Base-by-base conservation (phyloP, 1,140 invertebrate genomes). In the Trypoxylus dichotomus region DNA sequence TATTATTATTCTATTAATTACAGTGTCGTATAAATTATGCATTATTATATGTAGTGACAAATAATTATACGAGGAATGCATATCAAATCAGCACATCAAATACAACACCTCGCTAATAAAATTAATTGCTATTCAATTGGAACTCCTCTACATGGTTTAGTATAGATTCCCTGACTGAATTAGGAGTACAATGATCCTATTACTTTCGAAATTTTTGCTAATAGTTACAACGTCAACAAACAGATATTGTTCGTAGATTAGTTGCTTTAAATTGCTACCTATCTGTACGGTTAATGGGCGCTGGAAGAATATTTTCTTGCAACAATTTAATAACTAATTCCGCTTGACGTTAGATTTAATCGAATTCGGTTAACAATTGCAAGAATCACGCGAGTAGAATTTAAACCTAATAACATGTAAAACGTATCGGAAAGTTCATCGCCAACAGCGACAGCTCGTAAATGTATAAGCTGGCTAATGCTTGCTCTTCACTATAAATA, bases 321-420 rank as follows among this genome's bases (percentile, higher is more conserved):
- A 54, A 54, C 1, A 54, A 54, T 54, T 54, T 54, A 54, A 54
- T 54, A 54, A 54, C 47, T 54, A 54, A 54, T 54, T 54, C 11
- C 19, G 47, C n/a, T 54, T 54, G 47, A 54, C 47, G 47, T 54
- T 54, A 54, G 47, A 54, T 54, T 54, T 54, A 54, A 54, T 54
- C 47, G 15, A 54, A 15, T 54, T n/a, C 47, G 47, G n/a, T 54
- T 3, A 54, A 54, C 47, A 54, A 54, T 54, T 54, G 47, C 15
- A n/a, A 15, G 13, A 15, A 54, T 15, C 47, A 54, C 47, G 47
- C 47, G 47, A 54, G 11, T 15, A 54, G 15, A 54, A 68, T 68
- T 68, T 68, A 68, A 21, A 68, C n/a, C 8, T 21, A 11, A 24
- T 68, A 68, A 29, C 24, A 68, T 27, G 47, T 68, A 27, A 68